Evolutionary conservation across 2,888 invertebrate genomes (phyloP).

Genomic region (Rotaria macrura): DNA sequence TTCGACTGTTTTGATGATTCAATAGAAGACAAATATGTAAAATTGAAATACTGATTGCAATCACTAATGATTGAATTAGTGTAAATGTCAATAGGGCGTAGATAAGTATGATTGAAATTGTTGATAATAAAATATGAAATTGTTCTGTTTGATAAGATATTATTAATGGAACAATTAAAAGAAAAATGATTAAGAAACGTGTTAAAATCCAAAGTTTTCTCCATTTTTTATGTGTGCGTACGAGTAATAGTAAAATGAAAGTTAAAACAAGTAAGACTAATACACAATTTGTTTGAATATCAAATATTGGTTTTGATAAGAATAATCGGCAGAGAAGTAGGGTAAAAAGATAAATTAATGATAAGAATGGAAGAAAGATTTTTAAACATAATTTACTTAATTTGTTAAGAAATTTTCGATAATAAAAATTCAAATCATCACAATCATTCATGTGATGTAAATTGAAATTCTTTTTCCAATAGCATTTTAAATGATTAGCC

Average conservation of each 20-base stretch:
- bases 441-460: constrained; percentile 7
- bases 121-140: background rate
- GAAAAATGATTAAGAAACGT: background rate
- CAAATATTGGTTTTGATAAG: background rate
- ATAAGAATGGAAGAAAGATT: background rate
- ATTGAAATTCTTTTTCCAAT: background rate
- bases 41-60: background rate
- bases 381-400: constrained; percentile 17
- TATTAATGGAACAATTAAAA: background rate
- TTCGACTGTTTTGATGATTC: background rate
- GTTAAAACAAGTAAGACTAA: background rate
- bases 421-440: constrained; percentile 19
- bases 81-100: constrained; percentile 5
- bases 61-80: background rate
- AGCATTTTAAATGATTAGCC: background rate
- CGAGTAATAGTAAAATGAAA: background rate
- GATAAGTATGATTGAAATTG: background rate
- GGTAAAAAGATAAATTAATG: background rate
- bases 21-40: background rate
- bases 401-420: background rate
- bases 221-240: background rate
- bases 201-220: background rate
- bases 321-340: background rate
- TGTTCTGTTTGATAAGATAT: background rate
- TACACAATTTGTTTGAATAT: background rate